Conservation (phyloP, 2,797 vertebrate genomes). For the Cyprinodon diabolis region DNA sequence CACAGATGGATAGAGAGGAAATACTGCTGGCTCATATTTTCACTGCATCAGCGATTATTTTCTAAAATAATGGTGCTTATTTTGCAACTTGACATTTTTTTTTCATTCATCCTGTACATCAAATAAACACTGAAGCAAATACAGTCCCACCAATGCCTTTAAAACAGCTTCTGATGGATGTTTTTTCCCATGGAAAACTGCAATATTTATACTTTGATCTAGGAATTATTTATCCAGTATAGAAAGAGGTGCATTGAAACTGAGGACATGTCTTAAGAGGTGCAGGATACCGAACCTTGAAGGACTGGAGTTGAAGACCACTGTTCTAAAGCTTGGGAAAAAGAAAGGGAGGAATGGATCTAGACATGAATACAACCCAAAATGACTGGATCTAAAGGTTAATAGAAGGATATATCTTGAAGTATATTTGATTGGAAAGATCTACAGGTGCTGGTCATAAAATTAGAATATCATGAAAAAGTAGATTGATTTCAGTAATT, state of each 20-base stretch:
- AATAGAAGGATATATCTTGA: no score
- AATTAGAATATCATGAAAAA: no score
- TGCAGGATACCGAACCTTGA: no score
- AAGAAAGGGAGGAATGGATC: background rate
- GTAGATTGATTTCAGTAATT: no score
- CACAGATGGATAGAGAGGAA: constrained; percentile 10
- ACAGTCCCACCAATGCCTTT: background rate
- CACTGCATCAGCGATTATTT: background rate
- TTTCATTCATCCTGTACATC: background rate
- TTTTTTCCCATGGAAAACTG: background rate
- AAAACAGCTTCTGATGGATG: background rate
- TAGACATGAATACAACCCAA: no score
- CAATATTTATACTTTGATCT: no score
- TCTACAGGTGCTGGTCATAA: no score
- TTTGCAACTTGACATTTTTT: constrained; percentile 8
- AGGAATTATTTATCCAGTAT: background rate
- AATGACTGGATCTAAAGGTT: no score
- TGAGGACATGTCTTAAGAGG: no score
- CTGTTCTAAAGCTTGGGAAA: no score
- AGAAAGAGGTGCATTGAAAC: background rate
- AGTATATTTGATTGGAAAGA: no score
- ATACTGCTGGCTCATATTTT: background rate
- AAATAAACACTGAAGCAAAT: background rate
- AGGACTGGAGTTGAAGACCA: no score
- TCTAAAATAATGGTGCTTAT: constrained; percentile 15